Percentiles rank a stretch among this genome's conserved stretches.
Evolutionary conservation across 2,113 vertebrate species (phyloP).

Genomic region (Atractosteus spatula): DNA sequence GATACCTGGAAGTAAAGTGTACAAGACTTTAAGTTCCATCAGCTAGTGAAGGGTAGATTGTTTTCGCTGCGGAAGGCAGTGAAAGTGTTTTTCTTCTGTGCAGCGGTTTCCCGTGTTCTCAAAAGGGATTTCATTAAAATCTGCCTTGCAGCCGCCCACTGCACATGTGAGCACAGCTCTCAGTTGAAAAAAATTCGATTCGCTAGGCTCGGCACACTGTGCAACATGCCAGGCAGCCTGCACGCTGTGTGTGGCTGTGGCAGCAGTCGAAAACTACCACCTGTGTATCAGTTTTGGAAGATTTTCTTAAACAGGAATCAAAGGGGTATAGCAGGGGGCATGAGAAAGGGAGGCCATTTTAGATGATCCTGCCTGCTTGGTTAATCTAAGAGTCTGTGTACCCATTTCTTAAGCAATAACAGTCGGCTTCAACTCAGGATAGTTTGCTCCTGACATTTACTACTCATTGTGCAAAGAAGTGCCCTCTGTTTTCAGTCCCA

Average conservation of each 20-base stretch:
- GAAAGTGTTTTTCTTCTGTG: not conserved
- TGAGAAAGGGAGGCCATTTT: too few relatives aligned
- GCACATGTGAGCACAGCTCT: constrained; percentile 11
- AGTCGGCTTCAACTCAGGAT: too few relatives aligned
- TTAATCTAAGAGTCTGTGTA: too few relatives aligned
- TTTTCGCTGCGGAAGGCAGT: not conserved
- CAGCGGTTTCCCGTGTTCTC: constrained; percentile 1
- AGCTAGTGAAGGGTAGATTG: not conserved
- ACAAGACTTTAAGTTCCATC: not conserved
- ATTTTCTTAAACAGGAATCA: too few relatives aligned
- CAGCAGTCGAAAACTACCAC: not conserved
- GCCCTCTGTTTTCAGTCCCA: too few relatives aligned
- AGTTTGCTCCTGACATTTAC: too few relatives aligned
- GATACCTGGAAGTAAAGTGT: not conserved
- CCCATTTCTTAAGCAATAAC: too few relatives aligned
- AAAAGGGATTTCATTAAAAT: constrained; percentile 17
- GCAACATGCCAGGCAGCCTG: not conserved
- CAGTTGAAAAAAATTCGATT: not conserved
- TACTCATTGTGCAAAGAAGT: too few relatives aligned
- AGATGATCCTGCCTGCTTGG: too few relatives aligned
- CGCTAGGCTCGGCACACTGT: not conserved
- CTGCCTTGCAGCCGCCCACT: constrained; percentile 10
- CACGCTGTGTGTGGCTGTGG: not conserved
- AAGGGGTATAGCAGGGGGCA: too few relatives aligned
- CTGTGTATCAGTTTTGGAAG: not conserved